These are phyloP conservation scores for Liolophura sinensis DNA, from an alignment of 1,140 invertebrate genomes.

Conservation along the genomic window DNA sequence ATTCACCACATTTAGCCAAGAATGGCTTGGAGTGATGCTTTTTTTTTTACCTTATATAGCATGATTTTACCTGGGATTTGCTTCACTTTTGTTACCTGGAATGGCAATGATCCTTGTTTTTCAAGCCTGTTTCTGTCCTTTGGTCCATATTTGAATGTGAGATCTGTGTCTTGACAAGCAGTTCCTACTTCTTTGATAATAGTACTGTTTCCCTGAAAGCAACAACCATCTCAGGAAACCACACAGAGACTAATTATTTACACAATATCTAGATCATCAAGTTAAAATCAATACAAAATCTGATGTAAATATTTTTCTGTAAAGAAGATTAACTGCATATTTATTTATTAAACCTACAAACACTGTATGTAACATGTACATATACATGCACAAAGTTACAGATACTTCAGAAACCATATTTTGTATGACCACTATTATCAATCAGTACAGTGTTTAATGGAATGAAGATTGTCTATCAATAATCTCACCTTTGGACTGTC, in stretches of 20 bases:
- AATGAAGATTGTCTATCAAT: neutral
- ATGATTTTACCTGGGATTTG: no score
- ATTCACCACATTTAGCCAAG: no score
- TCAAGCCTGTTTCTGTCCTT: slow-evolving; percentile 29
- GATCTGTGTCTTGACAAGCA: slow-evolving; percentile 39
- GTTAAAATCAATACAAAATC: no score
- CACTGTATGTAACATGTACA: no score
- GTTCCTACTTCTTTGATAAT: slow-evolving; percentile 46
- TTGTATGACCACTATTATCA: no score
- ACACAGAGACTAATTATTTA: neutral
- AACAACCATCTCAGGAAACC: slow-evolving; percentile 2
- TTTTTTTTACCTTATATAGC: no score
- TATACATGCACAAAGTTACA: no score
- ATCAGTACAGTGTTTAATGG: no score
- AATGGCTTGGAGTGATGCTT: no score
- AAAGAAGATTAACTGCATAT: neutral
- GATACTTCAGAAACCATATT: no score
- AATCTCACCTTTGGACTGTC: slow-evolving; percentile 31
- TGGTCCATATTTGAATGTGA: slow-evolving; percentile 39
- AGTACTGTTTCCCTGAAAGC: slow-evolving; percentile 29
- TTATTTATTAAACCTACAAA: neutral
- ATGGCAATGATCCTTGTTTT: slow-evolving; percentile 31
- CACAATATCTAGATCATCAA: no score
- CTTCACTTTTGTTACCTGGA: slow-evolving; percentile 32
- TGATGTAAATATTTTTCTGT: neutral